Evolutionary conservation across 2,797 vertebrate genomes (phyloP).

Genomic region (Harpagifer antarcticus): DNA sequence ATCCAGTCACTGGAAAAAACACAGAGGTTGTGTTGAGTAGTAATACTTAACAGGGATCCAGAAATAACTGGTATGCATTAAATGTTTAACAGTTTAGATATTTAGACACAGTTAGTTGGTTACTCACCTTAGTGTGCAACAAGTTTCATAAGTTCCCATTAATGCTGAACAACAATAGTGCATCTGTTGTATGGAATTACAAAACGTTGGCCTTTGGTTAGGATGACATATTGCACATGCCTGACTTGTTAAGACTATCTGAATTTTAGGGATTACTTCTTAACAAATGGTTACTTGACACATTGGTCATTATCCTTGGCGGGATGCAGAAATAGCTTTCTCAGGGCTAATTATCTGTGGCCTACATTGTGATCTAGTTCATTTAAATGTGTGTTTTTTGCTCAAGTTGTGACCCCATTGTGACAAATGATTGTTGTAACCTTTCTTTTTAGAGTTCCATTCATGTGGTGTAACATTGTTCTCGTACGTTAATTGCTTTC

Average conservation of each 20-base stretch:
- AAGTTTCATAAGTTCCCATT: not conserved
- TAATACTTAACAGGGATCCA: not conserved
- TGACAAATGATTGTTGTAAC: conserved; percentile 37
- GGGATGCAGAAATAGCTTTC: conserved; percentile 62
- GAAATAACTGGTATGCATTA: conserved; percentile 19
- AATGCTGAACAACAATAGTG: not conserved
- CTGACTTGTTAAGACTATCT: not conserved
- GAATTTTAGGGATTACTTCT: not conserved
- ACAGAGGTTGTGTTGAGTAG: not conserved
- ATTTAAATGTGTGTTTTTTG: conserved; percentile 42
- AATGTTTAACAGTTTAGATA: conserved; percentile 27
- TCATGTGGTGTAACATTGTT: conserved; percentile 34
- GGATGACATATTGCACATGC: not conserved
- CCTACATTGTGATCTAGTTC: conserved; percentile 77
- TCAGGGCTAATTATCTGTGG: conserved; percentile 76
- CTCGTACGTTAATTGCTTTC: conserved; percentile 15
- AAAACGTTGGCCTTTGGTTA: not conserved
- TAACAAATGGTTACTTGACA: conserved; percentile 11
- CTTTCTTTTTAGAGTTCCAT: conserved; percentile 21
- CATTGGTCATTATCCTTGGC: conserved; percentile 34
- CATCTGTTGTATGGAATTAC: not conserved
- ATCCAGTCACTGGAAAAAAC: not conserved
- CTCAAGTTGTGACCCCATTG: conserved; percentile 64
- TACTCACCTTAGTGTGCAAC: not conserved
- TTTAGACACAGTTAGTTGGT: conserved; percentile 14